Evolutionary conservation across 2,888 invertebrate genomes (phyloP), one percentile per base, ranked within the genome.

Genomic region (Rapana venosa): DNA sequence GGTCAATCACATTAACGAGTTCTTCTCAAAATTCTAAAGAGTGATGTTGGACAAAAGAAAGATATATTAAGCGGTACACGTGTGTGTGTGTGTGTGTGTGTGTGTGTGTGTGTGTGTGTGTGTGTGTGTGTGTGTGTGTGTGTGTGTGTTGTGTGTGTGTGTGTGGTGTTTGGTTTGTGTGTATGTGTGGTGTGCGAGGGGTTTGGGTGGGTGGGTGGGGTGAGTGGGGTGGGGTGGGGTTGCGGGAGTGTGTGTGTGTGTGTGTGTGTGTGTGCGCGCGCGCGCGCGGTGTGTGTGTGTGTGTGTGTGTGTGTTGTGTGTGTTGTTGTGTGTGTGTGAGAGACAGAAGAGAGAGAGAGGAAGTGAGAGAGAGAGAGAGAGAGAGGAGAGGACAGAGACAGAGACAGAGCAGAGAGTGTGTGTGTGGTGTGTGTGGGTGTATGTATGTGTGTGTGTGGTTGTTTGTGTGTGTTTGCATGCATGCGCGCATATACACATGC

Each of bases 71-170:
- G 56, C 26, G 84, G 56, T n/a, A 56, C n/a, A n/a, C 13, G 56
- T n/a, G 84, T 26, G 84, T 20, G 58, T 84, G 84, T 56, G 47
- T 84, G 47, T 56, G 47, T 84, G 84, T n/a, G 84, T 47, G 56
- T 32, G 56, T 26, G 84, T 56, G 84, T 17, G 84, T 56, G 84
- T 84, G 84, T 84, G 84, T 58, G 84, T 6, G 84, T 84, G 84
- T 15, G 84, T 84, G 84, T 26, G 56, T 47, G 84, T 30, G 84
- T 56, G 84, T 58, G 84, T 84, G n/a, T 58, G 56, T 84, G 84
- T 30, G 84, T 84, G 56, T 84, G 56, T 84, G 56, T 1, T 79
- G 79, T 79, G 79, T 79, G 79, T 79, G 79, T 79, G 79, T 79
- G 79, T 79, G 79, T 79, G 79, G 6, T 20, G 17, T 20, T 6